Conservation (phyloP, 2,797 vertebrate genomes). For the Chaetophractus vellerosus region DNA sequence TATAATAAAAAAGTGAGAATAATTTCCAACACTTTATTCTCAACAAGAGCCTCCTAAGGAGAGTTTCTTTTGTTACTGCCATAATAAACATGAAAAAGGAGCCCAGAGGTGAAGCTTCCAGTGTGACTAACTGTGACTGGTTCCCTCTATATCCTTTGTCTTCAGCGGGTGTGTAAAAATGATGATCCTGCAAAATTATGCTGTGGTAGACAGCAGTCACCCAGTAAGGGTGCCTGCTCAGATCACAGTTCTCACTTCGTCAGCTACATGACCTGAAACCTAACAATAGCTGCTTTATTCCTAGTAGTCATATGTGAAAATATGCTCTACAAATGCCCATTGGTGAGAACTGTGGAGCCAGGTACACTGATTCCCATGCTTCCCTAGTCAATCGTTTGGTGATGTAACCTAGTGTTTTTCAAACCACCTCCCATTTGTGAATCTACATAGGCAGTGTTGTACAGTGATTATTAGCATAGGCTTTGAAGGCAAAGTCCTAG, state of each 20-base stretch:
- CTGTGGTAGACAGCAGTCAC: background rate
- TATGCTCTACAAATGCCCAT: background rate
- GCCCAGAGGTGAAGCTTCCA: background rate
- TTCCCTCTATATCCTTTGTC: background rate
- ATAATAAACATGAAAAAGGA: background rate
- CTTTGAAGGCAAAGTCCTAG: background rate
- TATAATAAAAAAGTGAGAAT: slow-evolving; percentile 25
- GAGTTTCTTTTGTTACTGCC: background rate
- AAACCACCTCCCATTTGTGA: background rate
- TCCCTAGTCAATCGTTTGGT: background rate
- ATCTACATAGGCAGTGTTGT: background rate
- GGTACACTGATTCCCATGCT: background rate
- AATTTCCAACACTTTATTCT: background rate
- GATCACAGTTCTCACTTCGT: background rate
- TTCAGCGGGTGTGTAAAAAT: background rate
- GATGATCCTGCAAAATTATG: background rate
- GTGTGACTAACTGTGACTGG: accelerated
- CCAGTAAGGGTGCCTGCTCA: background rate
- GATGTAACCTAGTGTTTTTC: background rate
- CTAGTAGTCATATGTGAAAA: background rate
- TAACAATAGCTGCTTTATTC: background rate
- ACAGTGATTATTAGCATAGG: background rate
- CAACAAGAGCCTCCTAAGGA: background rate
- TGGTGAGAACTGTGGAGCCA: background rate
- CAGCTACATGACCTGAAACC: background rate